These are phyloP conservation scores for Salpingus planirostris DNA, from an alignment of 2,888 invertebrate genomes.

Conservation along the genomic window DNA sequence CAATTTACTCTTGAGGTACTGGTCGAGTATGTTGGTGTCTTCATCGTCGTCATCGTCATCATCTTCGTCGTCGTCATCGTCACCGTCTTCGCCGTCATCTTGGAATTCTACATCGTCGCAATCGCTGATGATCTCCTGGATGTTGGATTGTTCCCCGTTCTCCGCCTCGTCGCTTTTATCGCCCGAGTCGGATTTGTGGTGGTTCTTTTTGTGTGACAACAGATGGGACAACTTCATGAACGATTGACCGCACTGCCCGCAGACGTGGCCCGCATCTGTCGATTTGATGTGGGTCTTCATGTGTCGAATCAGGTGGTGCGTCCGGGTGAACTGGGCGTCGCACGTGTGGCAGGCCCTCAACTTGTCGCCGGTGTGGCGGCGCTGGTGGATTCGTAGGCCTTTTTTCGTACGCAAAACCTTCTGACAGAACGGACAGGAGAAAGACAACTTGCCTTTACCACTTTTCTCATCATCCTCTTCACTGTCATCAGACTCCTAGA, in stretches of 20 bases:
- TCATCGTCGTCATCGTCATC: conserved; percentile 23
- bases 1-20: conserved; percentile 11
- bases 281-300: conserved; percentile 31
- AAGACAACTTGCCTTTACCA: conserved; percentile 10
- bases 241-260: conserved; percentile 24
- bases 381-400: conserved; percentile 48
- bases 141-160: conserved; percentile 6
- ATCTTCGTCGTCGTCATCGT: conserved; percentile 16
- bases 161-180: conserved; percentile 7
- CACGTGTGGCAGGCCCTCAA: conserved; percentile 34
- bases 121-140: conserved; percentile 5
- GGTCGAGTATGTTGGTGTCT: conserved; percentile 14
- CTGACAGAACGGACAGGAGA: conserved; percentile 33
- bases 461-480: conserved; percentile 12
- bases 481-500: conserved; percentile 16
- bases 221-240: conserved; percentile 25
- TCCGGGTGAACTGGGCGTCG: conserved; percentile 33
- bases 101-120: conserved; percentile 15
- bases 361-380: conserved; percentile 52
- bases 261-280: conserved; percentile 20
- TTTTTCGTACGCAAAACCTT: conserved; percentile 31
- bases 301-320: conserved; percentile 35
- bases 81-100: conserved; percentile 13
- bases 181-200: conserved; percentile 13
- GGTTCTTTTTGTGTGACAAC: conserved; percentile 23